Base-by-base conservation (phyloP, 1,140 invertebrate species). In the Heliconius congener region DNA sequence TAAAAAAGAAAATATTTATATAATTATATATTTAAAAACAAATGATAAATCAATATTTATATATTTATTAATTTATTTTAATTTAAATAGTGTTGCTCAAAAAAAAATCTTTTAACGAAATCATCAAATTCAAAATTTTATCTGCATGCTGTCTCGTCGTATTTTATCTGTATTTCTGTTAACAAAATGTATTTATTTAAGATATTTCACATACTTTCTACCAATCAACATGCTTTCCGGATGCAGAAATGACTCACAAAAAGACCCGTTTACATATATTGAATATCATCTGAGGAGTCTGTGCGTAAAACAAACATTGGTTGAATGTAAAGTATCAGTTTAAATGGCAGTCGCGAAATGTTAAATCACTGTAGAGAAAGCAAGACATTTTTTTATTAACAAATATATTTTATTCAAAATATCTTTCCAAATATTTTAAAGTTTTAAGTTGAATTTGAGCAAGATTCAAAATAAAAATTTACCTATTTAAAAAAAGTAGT, bases 251-350 rank as follows among this genome's bases (percentile, higher is more conserved):
- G 74, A 76, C 34, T 66, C 74, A 66, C 9, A 66, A 1, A 57
- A 57, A 9, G 60, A 70, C 37, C 60, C 23, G 37, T 50, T 70
- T 76, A 71, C 74, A 76, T 76, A 42, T 18, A 76, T 46, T 70
- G 57, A 66, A 60, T 30, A 18, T 71, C 42, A 70, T 76, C 74
- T 76, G 74, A 8, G 57, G 74, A 76, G 57, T 66, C 57, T 74
- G 42, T 73, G 3, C 8, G 55, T 75, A 60, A 27, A 66, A 57
- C 55, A 57, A 57, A 57, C 55, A 57, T 66, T 66, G 23, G 1
- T 27, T 66, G 60, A 66, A 66, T 66, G 60, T 27, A 66, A 66
- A 66, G n/a, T 66, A 30, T 66, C 60, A 66, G 60, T 66, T 66
- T 66, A 27, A 57, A 57, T 57, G 60, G 9, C 60, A 66, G 13